These are phyloP conservation scores for Heterohyrax brucei DNA, from an alignment of 2,797 vertebrate species.

Conservation along the genomic window DNA sequence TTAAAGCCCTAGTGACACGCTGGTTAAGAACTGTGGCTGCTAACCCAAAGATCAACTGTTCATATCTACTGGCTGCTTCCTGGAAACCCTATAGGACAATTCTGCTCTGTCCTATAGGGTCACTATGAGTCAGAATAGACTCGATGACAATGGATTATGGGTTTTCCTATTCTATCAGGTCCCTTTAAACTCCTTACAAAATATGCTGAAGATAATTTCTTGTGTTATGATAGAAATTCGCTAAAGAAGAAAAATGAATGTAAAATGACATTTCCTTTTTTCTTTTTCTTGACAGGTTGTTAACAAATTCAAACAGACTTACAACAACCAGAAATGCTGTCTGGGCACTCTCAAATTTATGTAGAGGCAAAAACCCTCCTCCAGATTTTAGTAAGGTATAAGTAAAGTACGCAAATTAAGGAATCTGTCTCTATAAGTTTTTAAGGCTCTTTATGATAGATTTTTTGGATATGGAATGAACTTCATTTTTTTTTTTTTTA, in stretches of 20 bases:
- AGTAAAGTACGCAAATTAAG: constrained; percentile 59
- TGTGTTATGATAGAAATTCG: constrained; percentile 60
- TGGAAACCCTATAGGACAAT: no score
- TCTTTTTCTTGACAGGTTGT: constrained; percentile 91
- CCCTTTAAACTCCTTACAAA: constrained; percentile 21
- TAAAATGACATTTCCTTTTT: constrained; percentile 54
- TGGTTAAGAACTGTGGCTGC: no score
- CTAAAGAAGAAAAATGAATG: constrained; percentile 64
- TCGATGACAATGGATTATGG: no score
- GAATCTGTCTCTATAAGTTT: constrained; percentile 37
- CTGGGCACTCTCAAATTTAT: constrained; percentile 97
- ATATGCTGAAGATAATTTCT: constrained; percentile 53
- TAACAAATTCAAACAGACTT: constrained; percentile 97
- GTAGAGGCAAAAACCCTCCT: constrained; percentile 96
- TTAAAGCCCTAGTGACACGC: neutral
- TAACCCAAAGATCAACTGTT: no score
- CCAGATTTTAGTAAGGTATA: constrained; percentile 96
- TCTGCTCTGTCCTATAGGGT: no score
- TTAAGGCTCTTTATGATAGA: constrained; percentile 40
- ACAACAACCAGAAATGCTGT: constrained; percentile 98
- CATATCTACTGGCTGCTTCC: no score
- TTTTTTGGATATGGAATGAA: constrained; percentile 13
- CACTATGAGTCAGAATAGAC: no score
- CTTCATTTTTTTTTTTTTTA: constrained; percentile 34
- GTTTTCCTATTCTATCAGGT: constrained; percentile 51